Conservation (phyloP, 2,113 vertebrate genomes). For the Xiphias gladius region DNA sequence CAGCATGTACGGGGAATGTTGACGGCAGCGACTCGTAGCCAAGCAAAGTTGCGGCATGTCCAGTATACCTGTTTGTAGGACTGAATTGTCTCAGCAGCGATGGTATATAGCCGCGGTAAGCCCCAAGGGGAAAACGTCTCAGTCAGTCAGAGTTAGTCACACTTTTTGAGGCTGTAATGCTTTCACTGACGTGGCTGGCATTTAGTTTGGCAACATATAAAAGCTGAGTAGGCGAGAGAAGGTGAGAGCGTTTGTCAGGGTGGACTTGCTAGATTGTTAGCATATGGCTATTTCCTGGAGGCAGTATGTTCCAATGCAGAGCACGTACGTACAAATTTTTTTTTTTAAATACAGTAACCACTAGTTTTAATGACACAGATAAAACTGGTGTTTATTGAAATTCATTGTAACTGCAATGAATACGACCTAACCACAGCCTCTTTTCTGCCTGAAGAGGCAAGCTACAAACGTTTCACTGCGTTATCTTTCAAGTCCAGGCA, state of each 20-base stretch:
- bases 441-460: not conserved
- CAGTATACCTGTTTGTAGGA: too few species aligned
- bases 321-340: not conserved
- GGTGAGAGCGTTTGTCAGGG: not conserved
- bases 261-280: not conserved
- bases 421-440: not conserved
- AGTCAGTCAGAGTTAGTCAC: not conserved
- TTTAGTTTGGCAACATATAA: not conserved
- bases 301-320: not conserved
- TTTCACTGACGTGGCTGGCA: not conserved
- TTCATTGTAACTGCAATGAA: not conserved
- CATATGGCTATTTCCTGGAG: not conserved
- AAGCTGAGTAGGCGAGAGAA: not conserved
- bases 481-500: not conserved
- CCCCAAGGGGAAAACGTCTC: too few species aligned
- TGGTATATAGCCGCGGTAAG: too few species aligned
- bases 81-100: too few species aligned
- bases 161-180: not conserved
- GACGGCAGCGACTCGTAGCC: too few species aligned
- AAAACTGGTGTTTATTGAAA: not conserved
- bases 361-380: too few species aligned
- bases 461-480: not conserved
- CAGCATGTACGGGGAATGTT: too few species aligned
- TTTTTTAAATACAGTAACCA: not conserved
- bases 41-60: not conserved